phyloP scores from a whole-genome alignment of 2,888 invertebrate genomes.

The Iphiclides podalirius region DNA sequence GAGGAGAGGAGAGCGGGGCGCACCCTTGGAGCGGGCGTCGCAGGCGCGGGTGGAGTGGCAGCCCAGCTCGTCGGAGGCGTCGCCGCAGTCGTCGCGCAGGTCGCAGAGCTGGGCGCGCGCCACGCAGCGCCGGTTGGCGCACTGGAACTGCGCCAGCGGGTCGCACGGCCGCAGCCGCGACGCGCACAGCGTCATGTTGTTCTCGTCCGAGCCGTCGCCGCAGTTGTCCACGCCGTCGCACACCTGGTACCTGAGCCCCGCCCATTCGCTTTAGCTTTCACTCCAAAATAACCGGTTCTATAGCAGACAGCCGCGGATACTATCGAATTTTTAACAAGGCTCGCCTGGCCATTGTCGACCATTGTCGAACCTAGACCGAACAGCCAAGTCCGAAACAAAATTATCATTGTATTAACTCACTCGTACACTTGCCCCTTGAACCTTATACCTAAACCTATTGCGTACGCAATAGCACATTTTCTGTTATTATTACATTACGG shows the following conservation, averaged over 20 bases:
- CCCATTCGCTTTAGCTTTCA: too few species aligned
- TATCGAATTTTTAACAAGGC: too few species aligned
- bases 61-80: constrained; percentile 93
- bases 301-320: too few species aligned
- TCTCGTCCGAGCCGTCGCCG: constrained; percentile 96
- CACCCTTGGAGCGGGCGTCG: constrained; percentile 13
- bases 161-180: constrained; percentile 88
- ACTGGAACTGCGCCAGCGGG: constrained; percentile 89
- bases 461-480: too few species aligned
- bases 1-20: neutral
- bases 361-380: too few species aligned
- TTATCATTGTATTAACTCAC: too few species aligned
- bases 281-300: too few species aligned
- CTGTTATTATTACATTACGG: too few species aligned
- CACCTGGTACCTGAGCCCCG: constrained; percentile 83
- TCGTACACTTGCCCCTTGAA: too few species aligned
- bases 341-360: too few species aligned
- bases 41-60: constrained; percentile 79
- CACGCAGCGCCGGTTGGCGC: constrained; percentile 93
- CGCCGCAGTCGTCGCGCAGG: constrained; percentile 94
- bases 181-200: constrained; percentile 94
- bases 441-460: too few species aligned
- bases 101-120: constrained; percentile 90
- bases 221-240: constrained; percentile 97
- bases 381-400: too few species aligned